phyloP scores from a whole-genome alignment of 2,888 invertebrate species.

The Lapara coniferarum region DNA sequence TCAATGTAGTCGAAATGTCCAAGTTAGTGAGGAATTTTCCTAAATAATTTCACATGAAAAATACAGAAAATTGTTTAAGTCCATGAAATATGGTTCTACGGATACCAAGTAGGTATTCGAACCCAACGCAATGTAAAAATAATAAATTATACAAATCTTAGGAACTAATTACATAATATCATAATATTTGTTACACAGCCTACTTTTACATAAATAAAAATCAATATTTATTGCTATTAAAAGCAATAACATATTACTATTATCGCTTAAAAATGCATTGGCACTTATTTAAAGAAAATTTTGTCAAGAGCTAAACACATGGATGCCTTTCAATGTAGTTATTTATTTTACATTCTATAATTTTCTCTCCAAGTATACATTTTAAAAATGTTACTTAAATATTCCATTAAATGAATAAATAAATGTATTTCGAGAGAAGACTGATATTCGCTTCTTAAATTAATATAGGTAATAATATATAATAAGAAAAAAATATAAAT shows the following conservation, averaged over 20 bases:
- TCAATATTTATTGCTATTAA: not conserved
- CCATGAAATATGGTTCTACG: not conserved
- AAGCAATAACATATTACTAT: not conserved
- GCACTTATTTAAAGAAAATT: slow-evolving; percentile 4
- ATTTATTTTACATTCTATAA: no score
- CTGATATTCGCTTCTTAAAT: no score
- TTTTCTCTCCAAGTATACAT: not conserved
- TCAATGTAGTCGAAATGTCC: no score
- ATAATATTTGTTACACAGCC: slow-evolving; percentile 9
- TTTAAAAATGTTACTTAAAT: not conserved
- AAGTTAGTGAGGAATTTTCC: no score
- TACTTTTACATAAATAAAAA: not conserved
- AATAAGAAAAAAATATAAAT: not conserved
- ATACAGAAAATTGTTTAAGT: not conserved
- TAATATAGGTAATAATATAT: not conserved
- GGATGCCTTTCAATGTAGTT: not conserved
- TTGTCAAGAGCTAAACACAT: not conserved
- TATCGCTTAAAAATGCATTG: not conserved
- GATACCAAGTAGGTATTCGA: not conserved
- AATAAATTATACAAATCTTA: not conserved
- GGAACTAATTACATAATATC: not conserved
- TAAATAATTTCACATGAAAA: no score
- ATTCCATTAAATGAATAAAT: not conserved
- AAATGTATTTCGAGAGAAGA: no score
- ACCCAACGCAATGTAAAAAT: not conserved